Conservation (phyloP, 2,797 vertebrate genomes). For the Spatula versicolor region DNA sequence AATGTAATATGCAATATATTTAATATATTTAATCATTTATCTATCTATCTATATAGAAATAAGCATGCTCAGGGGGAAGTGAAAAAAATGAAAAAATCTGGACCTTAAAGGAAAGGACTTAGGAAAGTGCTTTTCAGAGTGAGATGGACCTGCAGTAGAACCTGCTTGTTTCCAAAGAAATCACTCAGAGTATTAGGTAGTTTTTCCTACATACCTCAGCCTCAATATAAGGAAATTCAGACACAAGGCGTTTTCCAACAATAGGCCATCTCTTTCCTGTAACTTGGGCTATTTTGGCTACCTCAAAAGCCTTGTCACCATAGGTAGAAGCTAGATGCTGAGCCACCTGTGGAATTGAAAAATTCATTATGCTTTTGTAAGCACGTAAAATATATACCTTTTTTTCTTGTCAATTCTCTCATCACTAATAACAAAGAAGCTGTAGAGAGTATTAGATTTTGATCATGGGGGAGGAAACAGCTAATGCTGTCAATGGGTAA, state of each 20-base stretch:
- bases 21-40: neutral
- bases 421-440: constrained; percentile 6
- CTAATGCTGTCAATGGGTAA: constrained; percentile 4
- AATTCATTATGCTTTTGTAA: neutral
- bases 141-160: neutral
- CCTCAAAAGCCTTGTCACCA: constrained; percentile 87
- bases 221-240: constrained; percentile 97
- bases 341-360: constrained; percentile 83
- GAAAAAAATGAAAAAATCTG: neutral
- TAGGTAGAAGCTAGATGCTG: constrained; percentile 90
- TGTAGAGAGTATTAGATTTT: constrained; percentile 8
- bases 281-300: constrained; percentile 94
- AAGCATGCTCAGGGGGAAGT: neutral
- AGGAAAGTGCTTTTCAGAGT: neutral
- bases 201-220: constrained; percentile 84
- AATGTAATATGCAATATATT: neutral
- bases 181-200: accelerated
- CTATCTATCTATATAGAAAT: too few relatives aligned
- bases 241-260: constrained; percentile 93
- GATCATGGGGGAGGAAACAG: constrained; percentile 52
- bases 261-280: constrained; percentile 96
- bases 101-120: neutral
- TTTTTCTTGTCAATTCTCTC: constrained; percentile 8
- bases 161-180: neutral
- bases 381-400: neutral